phyloP scores from a whole-genome alignment of 2,113 vertebrate genomes.

The Pipa parva region DNA sequence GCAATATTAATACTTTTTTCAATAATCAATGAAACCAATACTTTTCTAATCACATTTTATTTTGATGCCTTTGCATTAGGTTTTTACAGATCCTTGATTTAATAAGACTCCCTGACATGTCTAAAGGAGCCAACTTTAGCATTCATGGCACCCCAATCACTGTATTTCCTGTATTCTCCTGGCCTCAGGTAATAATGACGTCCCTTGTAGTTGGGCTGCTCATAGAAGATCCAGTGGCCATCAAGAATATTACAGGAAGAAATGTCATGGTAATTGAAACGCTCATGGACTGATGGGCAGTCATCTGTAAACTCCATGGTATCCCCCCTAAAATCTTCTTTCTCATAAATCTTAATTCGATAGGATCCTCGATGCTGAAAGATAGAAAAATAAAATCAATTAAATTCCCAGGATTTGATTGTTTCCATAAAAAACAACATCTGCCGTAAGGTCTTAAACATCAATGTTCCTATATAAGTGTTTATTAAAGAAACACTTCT shows the following conservation, averaged over 20 bases:
- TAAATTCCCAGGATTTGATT: no score
- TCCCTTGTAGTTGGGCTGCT: conserved; percentile 70
- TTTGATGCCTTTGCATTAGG: background rate
- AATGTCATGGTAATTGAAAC: conserved; percentile 67
- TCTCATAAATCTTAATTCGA: conserved; percentile 70
- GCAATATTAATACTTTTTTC: no score
- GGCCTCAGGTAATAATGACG: conserved; percentile 69
- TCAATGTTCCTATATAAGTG: no score
- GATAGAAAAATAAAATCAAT: conserved; percentile 12
- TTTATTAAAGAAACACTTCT: no score
- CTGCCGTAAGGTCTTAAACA: no score
- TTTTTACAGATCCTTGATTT: background rate
- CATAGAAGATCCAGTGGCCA: conserved; percentile 74
- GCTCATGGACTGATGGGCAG: conserved; percentile 67
- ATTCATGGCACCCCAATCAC: conserved; percentile 68
- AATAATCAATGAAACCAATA: no score
- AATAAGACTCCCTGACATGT: conserved; percentile 54
- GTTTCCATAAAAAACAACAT: no score
- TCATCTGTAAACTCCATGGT: conserved; percentile 72
- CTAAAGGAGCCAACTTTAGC: conserved; percentile 61
- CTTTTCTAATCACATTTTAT: no score
- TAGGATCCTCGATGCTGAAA: conserved; percentile 66
- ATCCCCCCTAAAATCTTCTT: conserved; percentile 67
- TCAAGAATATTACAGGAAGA: conserved; percentile 71
- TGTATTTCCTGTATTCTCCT: conserved; percentile 67